Percentiles rank a stretch among this genome's conserved stretches.
phyloP scores from a whole-genome alignment of 2,797 vertebrate genomes.

The Rhodeus uyekii region DNA sequence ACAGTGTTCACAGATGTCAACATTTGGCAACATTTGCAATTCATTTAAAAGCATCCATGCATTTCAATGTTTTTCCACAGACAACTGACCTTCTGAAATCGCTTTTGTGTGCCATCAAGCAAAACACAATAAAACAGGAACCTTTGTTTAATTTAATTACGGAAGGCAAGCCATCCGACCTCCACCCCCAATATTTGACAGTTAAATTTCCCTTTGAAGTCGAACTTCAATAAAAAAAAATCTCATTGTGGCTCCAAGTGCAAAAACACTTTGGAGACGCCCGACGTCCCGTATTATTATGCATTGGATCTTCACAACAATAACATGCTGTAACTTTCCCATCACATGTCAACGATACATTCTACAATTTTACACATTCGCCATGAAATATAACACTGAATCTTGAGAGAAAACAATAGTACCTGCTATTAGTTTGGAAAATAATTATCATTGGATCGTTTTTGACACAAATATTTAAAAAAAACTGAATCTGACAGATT shows the following conservation, averaged over 20 bases:
- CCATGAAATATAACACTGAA: background rate
- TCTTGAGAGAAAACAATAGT: background rate
- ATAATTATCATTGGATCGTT: no score
- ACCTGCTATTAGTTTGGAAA: background rate
- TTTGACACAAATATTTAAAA: no score
- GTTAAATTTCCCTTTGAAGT: slow-evolving; percentile 74
- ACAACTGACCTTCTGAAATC: slow-evolving; percentile 63
- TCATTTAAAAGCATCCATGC: slow-evolving; percentile 46
- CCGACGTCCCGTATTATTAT: slow-evolving; percentile 36
- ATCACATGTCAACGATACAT: background rate
- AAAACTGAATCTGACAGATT: no score
- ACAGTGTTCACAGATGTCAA: background rate
- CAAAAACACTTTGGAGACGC: slow-evolving; percentile 62
- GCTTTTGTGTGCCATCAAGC: slow-evolving; percentile 48
- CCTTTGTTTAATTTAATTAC: slow-evolving; percentile 65
- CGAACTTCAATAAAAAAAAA: slow-evolving; percentile 62
- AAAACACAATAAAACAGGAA: slow-evolving; percentile 60
- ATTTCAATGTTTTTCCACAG: slow-evolving; percentile 42
- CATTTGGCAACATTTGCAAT: slow-evolving; percentile 47
- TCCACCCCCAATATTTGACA: slow-evolving; percentile 60
- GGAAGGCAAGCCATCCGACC: slow-evolving; percentile 59
- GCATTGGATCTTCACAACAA: slow-evolving; percentile 1
- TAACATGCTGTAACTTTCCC: background rate
- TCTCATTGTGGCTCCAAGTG: slow-evolving; percentile 58
- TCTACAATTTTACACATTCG: background rate